Conservation (phyloP, 2,113 vertebrate genomes). For the Campylomormyrus numenius region DNA sequence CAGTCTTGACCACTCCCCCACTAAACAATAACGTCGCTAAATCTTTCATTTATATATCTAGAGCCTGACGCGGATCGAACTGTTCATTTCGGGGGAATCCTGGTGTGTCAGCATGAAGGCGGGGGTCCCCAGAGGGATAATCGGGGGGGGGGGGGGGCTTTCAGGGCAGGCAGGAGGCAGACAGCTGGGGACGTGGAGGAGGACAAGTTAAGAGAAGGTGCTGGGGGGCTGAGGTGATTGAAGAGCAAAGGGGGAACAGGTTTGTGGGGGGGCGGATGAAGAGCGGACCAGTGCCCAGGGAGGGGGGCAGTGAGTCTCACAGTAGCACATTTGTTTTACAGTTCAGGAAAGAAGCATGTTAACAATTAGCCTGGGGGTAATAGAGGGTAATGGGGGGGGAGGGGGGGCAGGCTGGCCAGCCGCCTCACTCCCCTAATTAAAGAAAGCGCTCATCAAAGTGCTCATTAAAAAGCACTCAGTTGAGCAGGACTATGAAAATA, state of each 20-base stretch:
- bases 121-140: neutral
- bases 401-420: slow-evolving; percentile 30
- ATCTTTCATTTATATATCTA: slow-evolving; percentile 41
- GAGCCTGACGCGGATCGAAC: slow-evolving; percentile 14
- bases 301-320: slow-evolving; percentile 36
- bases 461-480: slow-evolving; percentile 70
- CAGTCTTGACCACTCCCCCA: neutral
- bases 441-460: slow-evolving; percentile 63
- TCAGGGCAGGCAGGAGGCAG: neutral
- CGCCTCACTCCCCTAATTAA: slow-evolving; percentile 63
- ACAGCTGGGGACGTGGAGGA: neutral
- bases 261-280: neutral
- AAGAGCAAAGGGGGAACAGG: slow-evolving; percentile 19
- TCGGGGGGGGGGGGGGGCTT: neutral
- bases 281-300: slow-evolving; percentile 4
- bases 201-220: neutral
- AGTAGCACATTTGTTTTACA: slow-evolving; percentile 50
- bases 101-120: neutral
- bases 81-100: neutral
- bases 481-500: slow-evolving; percentile 63
- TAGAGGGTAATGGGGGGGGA: slow-evolving; percentile 30
- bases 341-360: slow-evolving; percentile 58
- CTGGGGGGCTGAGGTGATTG: neutral
- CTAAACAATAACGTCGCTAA: too few relatives aligned
- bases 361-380: slow-evolving; percentile 67